These are phyloP conservation scores for Anolis sagrei DNA, from an alignment of 2,113 vertebrate species.

Conservation along the genomic window DNA sequence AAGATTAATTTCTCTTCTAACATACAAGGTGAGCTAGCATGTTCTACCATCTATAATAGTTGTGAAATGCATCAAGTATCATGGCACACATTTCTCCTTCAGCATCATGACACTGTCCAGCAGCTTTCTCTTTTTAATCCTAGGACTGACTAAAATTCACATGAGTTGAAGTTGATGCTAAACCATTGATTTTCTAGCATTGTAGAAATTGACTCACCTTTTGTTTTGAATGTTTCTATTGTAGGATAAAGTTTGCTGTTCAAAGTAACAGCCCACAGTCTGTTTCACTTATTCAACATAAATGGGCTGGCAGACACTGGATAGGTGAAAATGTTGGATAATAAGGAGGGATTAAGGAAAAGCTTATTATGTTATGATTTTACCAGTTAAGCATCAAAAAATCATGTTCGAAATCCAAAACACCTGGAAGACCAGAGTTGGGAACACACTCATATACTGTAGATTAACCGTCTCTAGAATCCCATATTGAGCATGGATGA, in stretches of 20 bases:
- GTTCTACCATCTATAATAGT: neutral
- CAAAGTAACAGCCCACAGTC: neutral
- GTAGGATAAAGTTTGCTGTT: neutral
- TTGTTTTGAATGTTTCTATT: neutral
- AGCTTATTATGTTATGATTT: no score
- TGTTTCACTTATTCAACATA: no score
- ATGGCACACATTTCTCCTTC: neutral
- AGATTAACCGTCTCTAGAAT: no score
- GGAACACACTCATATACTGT: no score
- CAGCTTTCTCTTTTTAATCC: neutral
- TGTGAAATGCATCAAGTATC: neutral
- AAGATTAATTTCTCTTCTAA: neutral
- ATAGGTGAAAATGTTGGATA: no score
- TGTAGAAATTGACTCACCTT: neutral
- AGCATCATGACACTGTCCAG: neutral
- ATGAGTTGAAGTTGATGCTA: neutral
- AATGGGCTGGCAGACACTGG: no score
- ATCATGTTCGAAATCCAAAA: no score
- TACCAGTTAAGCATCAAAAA: no score
- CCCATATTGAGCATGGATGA: no score
- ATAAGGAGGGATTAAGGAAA: no score
- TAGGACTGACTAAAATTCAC: neutral
- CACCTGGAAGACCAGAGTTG: no score
- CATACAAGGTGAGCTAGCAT: neutral
- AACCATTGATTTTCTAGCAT: neutral